phyloP scores from a whole-genome alignment of 1,140 invertebrate species.

The Cecropterus lyciades region DNA sequence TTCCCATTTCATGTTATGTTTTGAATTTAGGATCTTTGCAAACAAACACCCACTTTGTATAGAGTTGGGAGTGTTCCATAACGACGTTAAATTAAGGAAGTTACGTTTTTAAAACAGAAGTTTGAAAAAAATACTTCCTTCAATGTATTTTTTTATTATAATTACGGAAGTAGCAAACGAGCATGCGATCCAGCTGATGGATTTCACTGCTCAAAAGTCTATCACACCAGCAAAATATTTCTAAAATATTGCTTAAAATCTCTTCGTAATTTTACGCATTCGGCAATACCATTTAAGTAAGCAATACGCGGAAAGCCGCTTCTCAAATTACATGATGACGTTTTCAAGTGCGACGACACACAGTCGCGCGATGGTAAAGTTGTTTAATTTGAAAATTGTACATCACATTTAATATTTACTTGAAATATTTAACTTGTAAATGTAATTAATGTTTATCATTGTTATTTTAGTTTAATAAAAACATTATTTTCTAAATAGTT shows the following conservation, averaged over 20 bases:
- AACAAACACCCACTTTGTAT: background rate
- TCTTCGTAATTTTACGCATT: background rate
- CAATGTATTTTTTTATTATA: too few species aligned
- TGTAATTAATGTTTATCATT: too few species aligned
- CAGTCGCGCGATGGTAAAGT: constrained; percentile 1
- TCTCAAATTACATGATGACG: constrained; percentile 13
- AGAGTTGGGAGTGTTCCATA: background rate
- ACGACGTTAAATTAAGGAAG: background rate
- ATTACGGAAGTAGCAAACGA: too few species aligned
- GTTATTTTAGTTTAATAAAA: too few species aligned
- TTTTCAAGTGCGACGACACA: constrained; percentile 16
- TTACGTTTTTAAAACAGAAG: background rate
- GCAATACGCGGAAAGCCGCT: constrained; percentile 29
- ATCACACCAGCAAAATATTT: too few species aligned
- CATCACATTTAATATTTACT: background rate
- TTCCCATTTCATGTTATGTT: background rate
- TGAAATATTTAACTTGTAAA: too few species aligned
- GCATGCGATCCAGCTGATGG: too few species aligned
- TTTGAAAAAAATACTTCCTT: background rate
- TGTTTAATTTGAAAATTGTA: constrained; percentile 6
- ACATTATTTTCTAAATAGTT: too few species aligned
- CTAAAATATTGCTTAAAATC: too few species aligned
- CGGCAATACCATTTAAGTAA: constrained; percentile 15
- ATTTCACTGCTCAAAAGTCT: too few species aligned
- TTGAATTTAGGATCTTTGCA: constrained; percentile 1